Evolutionary conservation across 2,888 invertebrate species (phyloP).

Genomic region (Eupithecia subfuscata): DNA sequence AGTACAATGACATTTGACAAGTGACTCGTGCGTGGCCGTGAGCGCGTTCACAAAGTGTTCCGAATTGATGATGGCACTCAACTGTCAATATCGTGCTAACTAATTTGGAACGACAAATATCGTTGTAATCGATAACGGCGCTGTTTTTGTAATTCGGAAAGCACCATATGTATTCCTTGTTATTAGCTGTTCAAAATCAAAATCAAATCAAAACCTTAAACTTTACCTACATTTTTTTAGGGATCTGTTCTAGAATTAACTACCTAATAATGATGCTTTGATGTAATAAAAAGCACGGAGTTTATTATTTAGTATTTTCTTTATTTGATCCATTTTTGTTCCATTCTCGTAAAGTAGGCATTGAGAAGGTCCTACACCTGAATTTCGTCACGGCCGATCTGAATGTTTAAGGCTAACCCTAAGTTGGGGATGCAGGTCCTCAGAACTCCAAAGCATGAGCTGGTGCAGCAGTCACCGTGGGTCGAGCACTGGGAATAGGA

Average conservation of each 20-base stretch:
- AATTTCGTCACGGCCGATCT: constrained; percentile 30
- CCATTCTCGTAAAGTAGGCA: constrained; percentile 2
- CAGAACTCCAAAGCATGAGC: constrained; percentile 35
- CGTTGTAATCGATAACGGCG: no score
- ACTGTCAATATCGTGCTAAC: no score
- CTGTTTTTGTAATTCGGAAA: no score
- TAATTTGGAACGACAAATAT: no score
- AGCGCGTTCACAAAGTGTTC: no score
- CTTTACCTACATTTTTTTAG: neutral
- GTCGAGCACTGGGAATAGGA: constrained; percentile 24
- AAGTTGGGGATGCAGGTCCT: constrained; percentile 35
- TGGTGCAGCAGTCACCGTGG: constrained; percentile 33
- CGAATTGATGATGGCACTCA: no score
- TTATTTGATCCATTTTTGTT: neutral
- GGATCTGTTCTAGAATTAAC: neutral
- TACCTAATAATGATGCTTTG: neutral
- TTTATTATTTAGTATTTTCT: neutral
- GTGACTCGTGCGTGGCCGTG: no score
- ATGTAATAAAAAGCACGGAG: neutral
- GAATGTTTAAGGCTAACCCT: constrained; percentile 35
- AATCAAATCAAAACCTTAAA: neutral
- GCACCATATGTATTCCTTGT: no score
- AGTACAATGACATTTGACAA: no score
- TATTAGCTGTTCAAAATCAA: no score
- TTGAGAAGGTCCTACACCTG: constrained; percentile 2